Percentiles rank a stretch among this genome's conserved stretches.
phyloP scores from a whole-genome alignment of 2,113 vertebrate genomes.

The Ascaphus truei region DNA sequence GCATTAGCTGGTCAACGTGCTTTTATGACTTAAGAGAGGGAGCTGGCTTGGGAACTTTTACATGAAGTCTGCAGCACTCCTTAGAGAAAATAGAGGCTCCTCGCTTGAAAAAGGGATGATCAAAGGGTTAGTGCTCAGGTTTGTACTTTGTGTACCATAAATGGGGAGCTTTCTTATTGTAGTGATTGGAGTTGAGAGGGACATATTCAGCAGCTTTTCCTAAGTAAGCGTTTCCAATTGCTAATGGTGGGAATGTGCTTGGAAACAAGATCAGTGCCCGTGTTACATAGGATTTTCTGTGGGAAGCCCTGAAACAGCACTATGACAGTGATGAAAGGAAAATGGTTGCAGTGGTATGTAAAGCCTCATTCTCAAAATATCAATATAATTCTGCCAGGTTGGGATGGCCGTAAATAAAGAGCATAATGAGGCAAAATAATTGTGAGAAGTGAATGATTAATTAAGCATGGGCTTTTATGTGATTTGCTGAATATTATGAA shows the following conservation, averaged over 20 bases:
- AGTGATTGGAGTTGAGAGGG: constrained; percentile 33
- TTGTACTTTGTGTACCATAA: constrained; percentile 32
- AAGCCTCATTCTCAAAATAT: constrained; percentile 28
- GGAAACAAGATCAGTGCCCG: constrained; percentile 31
- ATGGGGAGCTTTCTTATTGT: background rate
- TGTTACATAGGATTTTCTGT: constrained; percentile 48
- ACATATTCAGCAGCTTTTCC: constrained; percentile 39
- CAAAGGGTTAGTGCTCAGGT: constrained; percentile 39
- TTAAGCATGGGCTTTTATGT: too few relatives aligned
- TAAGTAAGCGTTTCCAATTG: constrained; percentile 42
- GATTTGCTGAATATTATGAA: too few relatives aligned
- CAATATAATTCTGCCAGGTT: constrained; percentile 34
- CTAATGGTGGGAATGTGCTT: constrained; percentile 44
- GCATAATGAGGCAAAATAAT: too few relatives aligned
- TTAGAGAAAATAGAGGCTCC: background rate
- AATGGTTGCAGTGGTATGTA: background rate
- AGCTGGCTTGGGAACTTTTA: constrained; percentile 38
- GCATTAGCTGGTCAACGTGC: constrained; percentile 42
- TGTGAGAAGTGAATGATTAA: too few relatives aligned
- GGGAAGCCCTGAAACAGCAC: constrained; percentile 32
- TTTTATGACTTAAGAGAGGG: constrained; percentile 47
- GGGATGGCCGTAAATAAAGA: background rate
- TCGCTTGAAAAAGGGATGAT: background rate
- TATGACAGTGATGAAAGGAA: constrained; percentile 38
- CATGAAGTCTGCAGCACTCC: constrained; percentile 26